Percentiles rank a stretch among this genome's conserved stretches.
Evolutionary conservation across 2,113 vertebrate genomes (phyloP).

Genomic region (Apteryx owenii): DNA sequence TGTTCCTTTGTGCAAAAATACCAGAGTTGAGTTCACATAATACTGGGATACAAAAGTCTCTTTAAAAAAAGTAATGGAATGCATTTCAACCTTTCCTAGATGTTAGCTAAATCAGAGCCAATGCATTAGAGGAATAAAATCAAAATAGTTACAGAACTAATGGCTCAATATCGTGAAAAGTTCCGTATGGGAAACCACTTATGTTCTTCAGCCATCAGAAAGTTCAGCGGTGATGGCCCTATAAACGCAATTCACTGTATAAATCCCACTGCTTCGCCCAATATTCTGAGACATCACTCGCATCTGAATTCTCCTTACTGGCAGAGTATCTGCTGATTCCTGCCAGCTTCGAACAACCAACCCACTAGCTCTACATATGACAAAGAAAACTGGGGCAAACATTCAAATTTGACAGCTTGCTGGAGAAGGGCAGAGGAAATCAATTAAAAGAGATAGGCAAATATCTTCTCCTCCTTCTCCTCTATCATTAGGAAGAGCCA

Average conservation of each 20-base stretch:
- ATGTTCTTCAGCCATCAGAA: not conserved
- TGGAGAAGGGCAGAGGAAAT: slow-evolving; percentile 39
- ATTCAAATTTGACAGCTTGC: slow-evolving; percentile 57
- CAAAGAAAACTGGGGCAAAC: slow-evolving; percentile 62
- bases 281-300: not conserved
- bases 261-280: not conserved
- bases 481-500: not conserved
- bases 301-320: slow-evolving; percentile 27
- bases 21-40: not conserved
- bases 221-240: not conserved
- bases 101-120: not conserved
- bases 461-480: not conserved
- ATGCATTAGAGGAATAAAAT: not conserved
- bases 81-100: not conserved
- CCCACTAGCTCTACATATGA: slow-evolving; percentile 35
- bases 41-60: not conserved
- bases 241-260: not conserved
- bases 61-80: not conserved
- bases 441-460: slow-evolving; percentile 27
- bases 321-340: not conserved
- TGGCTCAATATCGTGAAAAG: not conserved
- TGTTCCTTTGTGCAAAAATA: slow-evolving; percentile 39
- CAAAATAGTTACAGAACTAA: not conserved
- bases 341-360: slow-evolving; percentile 51
- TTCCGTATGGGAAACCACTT: not conserved